These are phyloP conservation scores for Allacma fusca DNA, from an alignment of 2,888 invertebrate genomes.

Conservation along the genomic window DNA sequence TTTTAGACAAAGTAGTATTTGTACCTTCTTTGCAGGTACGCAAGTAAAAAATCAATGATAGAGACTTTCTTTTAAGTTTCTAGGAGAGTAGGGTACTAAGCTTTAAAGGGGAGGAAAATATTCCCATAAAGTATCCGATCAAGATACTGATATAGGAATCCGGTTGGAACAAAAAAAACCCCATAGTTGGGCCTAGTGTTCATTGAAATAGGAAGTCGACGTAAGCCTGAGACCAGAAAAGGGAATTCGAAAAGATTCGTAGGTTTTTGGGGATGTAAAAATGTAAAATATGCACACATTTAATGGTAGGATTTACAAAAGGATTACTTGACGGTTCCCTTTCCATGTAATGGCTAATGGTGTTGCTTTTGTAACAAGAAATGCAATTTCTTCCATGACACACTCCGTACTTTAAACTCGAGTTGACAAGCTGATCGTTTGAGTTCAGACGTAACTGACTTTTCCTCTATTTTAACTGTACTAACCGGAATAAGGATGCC, in stretches of 20 bases:
- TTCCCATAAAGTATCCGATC: too few species aligned
- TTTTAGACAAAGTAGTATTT: too few species aligned
- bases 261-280: background rate
- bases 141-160: too few species aligned
- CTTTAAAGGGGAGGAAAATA: too few species aligned
- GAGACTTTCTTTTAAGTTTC: too few species aligned
- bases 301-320: slow-evolving; percentile 23
- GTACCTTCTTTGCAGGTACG: too few species aligned
- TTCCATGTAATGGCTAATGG: slow-evolving; percentile 21
- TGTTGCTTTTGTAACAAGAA: slow-evolving; percentile 11
- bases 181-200: background rate
- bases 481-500: too few species aligned
- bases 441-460: background rate
- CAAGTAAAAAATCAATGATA: too few species aligned
- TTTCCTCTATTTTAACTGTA: background rate
- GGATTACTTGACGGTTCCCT: slow-evolving; percentile 26
- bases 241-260: background rate
- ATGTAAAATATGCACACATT: slow-evolving; percentile 28
- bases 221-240: background rate
- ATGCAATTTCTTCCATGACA: background rate
- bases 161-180: too few species aligned
- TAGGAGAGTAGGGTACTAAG: too few species aligned
- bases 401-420: slow-evolving; percentile 9
- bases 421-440: slow-evolving; percentile 21
- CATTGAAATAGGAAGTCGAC: background rate